A percentile compares a stretch with the other conserved stretches of the same genome.
phyloP scores from a whole-genome alignment of 2,113 vertebrate species.

The Bubo bubo region DNA sequence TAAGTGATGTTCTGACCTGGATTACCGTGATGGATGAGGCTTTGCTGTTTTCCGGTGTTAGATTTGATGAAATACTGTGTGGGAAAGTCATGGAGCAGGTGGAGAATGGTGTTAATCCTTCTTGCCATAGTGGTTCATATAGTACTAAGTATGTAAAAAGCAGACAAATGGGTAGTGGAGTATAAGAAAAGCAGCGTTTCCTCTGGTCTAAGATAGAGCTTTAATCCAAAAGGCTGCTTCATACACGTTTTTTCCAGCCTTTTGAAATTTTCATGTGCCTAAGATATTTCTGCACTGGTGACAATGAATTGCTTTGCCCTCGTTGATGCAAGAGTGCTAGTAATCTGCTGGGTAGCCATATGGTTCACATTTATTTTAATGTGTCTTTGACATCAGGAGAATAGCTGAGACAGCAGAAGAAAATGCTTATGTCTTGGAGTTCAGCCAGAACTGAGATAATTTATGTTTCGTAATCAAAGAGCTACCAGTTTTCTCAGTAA shows the following conservation, averaged over 20 bases:
- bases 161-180: background rate
- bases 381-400: slow-evolving; percentile 84
- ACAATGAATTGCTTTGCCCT: slow-evolving; percentile 83
- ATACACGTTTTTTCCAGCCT: slow-evolving; percentile 20
- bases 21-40: slow-evolving; percentile 14
- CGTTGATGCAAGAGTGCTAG: slow-evolving; percentile 62
- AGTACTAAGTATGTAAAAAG: slow-evolving; percentile 34
- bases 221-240: slow-evolving; percentile 33
- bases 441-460: slow-evolving; percentile 78
- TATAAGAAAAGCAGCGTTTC: slow-evolving; percentile 43
- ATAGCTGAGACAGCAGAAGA: slow-evolving; percentile 79
- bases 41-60: slow-evolving; percentile 36
- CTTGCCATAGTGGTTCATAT: background rate
- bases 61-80: slow-evolving; percentile 32
- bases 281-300: slow-evolving; percentile 65
- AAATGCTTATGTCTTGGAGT: slow-evolving; percentile 78
- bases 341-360: slow-evolving; percentile 81
- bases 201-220: slow-evolving; percentile 1
- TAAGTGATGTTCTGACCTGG: slow-evolving; percentile 13
- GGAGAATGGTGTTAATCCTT: slow-evolving; percentile 57
- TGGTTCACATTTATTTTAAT: slow-evolving; percentile 88
- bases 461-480: slow-evolving; percentile 72
- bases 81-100: slow-evolving; percentile 54
- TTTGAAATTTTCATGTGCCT: slow-evolving; percentile 53
- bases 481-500: slow-evolving; percentile 41